Evolutionary conservation across 2,888 invertebrate genomes (phyloP), one percentile per base, ranked within the genome.

Genomic region (Aricia artaxerxes): DNA sequence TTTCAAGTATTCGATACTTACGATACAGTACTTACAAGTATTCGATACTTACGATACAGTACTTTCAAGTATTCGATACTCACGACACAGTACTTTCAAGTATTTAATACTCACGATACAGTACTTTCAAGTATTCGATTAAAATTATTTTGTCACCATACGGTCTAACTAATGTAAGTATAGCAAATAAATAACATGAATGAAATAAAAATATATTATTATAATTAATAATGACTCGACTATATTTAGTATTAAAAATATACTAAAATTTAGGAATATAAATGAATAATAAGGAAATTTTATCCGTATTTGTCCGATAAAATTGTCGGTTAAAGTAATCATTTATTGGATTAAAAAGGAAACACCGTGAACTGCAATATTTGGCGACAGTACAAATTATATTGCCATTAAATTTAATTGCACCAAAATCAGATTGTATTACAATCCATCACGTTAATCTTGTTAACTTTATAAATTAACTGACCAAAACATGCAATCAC

Each of bases 381-480:
- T 31, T 31, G 9, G 31, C n/a, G 7, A 64, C 60, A 6, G 5
- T 61, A 64, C 64, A 24, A 11, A 64, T 64, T 64, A 31, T 24
- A 31, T 61, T 11, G 64, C 4, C 9, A 64, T 64, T 31, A 64
- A 31, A 24, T 31, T 64, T 24, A 64, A 64, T 64, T 7, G 3
- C 31, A 64, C 31, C 2, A 61, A 24, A 61, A 64, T 31, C 64
- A 64, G 31, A 64, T 64, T 64, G 9, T 57, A 57, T 31, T 24
- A 64, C 31, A 64, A 64, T 64, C 31, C 31, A 64, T 64, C 31
- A 64, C 2, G 2, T 64, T 31, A 64, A 64, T 64, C 64, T 3
- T 4, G 31, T 64, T 64, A 9, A 24, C 64, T 64, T 64, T 64
- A 64, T 64, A 64, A 61, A 61, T 61, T 61, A 61, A 64, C 31